Evolutionary conservation across 2,113 vertebrate genomes (phyloP).

Genomic region (Amphiprion percula): DNA sequence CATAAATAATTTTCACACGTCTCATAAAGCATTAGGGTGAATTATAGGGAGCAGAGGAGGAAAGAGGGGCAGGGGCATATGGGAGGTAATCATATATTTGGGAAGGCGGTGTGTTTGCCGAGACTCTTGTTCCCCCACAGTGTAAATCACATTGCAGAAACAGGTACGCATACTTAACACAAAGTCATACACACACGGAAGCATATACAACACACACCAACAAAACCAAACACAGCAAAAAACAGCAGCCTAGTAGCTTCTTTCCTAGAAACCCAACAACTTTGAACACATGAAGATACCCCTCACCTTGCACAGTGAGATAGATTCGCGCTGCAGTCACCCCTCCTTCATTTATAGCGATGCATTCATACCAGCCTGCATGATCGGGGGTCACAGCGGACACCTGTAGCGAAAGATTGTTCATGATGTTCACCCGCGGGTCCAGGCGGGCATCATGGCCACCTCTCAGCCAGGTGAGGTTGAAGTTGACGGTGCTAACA

Average conservation of each 20-base stretch:
- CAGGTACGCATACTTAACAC: neutral
- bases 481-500: constrained; percentile 88
- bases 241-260: neutral
- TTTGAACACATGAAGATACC: neutral
- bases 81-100: constrained; percentile 42
- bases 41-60: constrained; percentile 51
- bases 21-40: constrained; percentile 64
- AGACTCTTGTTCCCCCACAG: neutral
- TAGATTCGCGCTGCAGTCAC: constrained; percentile 81
- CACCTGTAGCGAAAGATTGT: constrained; percentile 90
- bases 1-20: constrained; percentile 77
- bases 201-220: neutral
- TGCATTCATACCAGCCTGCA: constrained; percentile 89
- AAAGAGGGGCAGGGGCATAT: constrained; percentile 18
- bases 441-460: constrained; percentile 82
- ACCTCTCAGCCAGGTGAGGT: constrained; percentile 92
- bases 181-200: constrained; percentile 4
- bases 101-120: constrained; percentile 33
- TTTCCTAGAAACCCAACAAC: neutral
- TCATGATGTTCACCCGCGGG: constrained; percentile 76
- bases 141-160: constrained; percentile 45
- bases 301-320: constrained; percentile 92
- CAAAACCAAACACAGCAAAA: neutral
- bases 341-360: constrained; percentile 90
- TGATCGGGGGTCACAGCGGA: constrained; percentile 79